These are phyloP conservation scores for Acanthis flammea DNA, from an alignment of 2,797 vertebrate species.

Conservation along the genomic window DNA sequence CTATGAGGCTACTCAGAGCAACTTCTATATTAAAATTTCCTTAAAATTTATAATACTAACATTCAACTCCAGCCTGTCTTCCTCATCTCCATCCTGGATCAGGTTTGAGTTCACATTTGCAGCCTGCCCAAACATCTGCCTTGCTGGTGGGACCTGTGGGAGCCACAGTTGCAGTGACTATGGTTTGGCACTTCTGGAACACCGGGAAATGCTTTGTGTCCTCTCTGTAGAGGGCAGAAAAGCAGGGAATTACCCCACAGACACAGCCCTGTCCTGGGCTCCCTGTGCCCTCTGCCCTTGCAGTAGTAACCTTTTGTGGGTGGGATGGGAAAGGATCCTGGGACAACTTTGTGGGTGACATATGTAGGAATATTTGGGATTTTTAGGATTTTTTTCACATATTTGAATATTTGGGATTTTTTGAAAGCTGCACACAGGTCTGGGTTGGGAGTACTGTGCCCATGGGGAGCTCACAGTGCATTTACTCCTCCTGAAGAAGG, in stretches of 20 bases:
- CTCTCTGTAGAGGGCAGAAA: neutral
- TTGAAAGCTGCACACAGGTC: neutral
- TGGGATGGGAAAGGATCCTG: neutral
- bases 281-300: neutral
- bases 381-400: neutral
- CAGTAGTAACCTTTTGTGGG: accelerated
- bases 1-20: neutral
- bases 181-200: neutral
- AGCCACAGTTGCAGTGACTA: neutral
- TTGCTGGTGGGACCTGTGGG: neutral
- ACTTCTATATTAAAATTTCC: neutral
- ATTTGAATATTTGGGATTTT: neutral
- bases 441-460: neutral
- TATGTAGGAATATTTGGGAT: neutral
- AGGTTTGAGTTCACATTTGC: neutral
- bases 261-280: neutral
- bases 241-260: accelerated
- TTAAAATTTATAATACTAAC: neutral
- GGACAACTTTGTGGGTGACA: neutral
- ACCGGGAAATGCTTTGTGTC: neutral
- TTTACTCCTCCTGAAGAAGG: neutral
- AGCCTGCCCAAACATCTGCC: neutral
- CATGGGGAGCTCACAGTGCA: neutral
- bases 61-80: neutral
- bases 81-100: neutral